These are phyloP conservation scores for Eulemur macaco DNA, from an alignment of 2,113 vertebrate species.

Conservation along the genomic window DNA sequence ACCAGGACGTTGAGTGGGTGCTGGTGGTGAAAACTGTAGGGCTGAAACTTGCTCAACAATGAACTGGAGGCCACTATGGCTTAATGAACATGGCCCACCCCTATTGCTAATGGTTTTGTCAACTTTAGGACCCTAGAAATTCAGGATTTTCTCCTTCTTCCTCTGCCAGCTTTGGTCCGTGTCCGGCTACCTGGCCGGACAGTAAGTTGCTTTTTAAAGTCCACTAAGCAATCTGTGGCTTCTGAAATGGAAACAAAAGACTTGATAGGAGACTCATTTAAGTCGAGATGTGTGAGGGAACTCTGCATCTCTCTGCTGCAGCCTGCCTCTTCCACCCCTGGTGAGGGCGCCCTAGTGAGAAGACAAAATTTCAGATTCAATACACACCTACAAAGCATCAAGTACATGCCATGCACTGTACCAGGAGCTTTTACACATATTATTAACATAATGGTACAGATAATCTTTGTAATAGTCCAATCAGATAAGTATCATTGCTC, in stretches of 20 bases:
- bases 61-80: background rate
- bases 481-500: background rate
- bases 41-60: slow-evolving; percentile 35
- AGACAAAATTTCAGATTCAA: slow-evolving; percentile 13
- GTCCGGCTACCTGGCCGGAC: slow-evolving; percentile 69
- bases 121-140: background rate
- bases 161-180: slow-evolving; percentile 78
- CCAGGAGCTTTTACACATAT: background rate
- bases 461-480: background rate
- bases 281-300: slow-evolving; percentile 44
- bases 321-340: slow-evolving; percentile 34
- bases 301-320: slow-evolving; percentile 55
- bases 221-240: slow-evolving; percentile 85
- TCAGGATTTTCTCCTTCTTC: slow-evolving; percentile 84
- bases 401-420: background rate
- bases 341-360: slow-evolving; percentile 58
- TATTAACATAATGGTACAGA: background rate
- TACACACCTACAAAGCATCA: background rate
- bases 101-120: background rate
- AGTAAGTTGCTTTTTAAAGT: slow-evolving; percentile 82
- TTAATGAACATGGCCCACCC: slow-evolving; percentile 4
- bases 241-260: slow-evolving; percentile 88
- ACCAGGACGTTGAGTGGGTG: background rate
- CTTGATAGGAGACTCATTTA: slow-evolving; percentile 85
- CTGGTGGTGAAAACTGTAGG: background rate